Percentiles rank a stretch among this genome's conserved stretches.
Conservation (phyloP, 2,797 vertebrate species). For the Galago senegalensis region DNA sequence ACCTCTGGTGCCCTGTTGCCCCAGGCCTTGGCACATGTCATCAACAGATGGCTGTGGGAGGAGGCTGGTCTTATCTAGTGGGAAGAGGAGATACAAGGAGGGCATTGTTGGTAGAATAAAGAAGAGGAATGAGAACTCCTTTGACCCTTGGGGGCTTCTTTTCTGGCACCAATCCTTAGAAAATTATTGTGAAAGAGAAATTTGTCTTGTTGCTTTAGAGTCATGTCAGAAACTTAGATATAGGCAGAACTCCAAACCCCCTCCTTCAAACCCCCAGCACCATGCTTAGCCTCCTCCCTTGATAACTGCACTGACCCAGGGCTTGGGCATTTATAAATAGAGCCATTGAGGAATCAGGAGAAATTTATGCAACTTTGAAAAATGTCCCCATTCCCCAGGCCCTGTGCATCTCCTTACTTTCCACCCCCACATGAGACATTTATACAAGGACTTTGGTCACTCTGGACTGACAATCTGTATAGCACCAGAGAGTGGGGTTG, state of each 20-base stretch:
- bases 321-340: constrained; percentile 72
- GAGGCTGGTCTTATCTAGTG: constrained; percentile 66
- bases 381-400: constrained; percentile 2
- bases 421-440: neutral
- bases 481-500: neutral
- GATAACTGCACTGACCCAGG: constrained; percentile 57
- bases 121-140: constrained; percentile 52
- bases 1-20: neutral
- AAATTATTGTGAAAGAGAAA: constrained; percentile 76
- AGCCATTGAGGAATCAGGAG: constrained; percentile 71
- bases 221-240: constrained; percentile 66
- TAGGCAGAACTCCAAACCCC: neutral
- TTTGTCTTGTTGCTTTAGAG: constrained; percentile 68
- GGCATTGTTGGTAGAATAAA: constrained; percentile 68
- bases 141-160: constrained; percentile 28
- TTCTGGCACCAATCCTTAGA: constrained; percentile 67
- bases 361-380: constrained; percentile 66
- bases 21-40: neutral
- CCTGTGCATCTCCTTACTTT: neutral
- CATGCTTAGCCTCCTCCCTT: constrained; percentile 12
- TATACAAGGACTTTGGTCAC: constrained; percentile 46
- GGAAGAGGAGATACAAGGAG: constrained; percentile 68
- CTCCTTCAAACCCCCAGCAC: neutral
- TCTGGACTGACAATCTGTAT: neutral
- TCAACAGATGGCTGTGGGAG: constrained; percentile 69